Percentiles rank a stretch among this genome's conserved stretches.
Evolutionary conservation across 1,140 invertebrate genomes (phyloP).

Genomic region (Panulirus ornatus): DNA sequence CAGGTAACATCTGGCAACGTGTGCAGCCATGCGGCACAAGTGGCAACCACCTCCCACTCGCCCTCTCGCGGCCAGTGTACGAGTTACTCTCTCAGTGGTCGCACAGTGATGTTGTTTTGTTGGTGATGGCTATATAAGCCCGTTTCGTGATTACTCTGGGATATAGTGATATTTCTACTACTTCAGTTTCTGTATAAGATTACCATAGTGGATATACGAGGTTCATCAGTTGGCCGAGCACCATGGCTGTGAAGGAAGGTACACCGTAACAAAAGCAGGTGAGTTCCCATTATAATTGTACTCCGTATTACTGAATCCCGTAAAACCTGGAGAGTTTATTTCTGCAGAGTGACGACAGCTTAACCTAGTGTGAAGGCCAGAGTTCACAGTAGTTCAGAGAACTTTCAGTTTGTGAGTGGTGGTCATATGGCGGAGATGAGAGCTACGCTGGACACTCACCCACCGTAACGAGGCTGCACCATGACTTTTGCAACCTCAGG

Average conservation of each 20-base stretch:
- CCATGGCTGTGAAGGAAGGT: background rate
- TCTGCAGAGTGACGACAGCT: too few relatives aligned
- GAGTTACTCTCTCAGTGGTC: constrained; percentile 54
- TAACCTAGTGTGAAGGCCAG: too few relatives aligned
- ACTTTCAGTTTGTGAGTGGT: background rate
- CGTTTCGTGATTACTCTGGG: background rate
- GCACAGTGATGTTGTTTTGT: constrained; percentile 7
- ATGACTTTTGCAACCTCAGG: too few relatives aligned
- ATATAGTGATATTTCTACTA: background rate
- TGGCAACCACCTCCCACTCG: constrained; percentile 46
- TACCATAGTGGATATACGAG: background rate
- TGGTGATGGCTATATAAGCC: constrained; percentile 31
- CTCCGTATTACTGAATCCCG: too few relatives aligned
- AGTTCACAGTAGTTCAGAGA: too few relatives aligned
- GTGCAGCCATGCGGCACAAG: constrained; percentile 49
- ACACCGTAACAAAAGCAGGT: constrained; percentile 1
- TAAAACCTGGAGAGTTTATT: too few relatives aligned
- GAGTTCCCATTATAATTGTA: background rate
- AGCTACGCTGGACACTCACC: background rate
- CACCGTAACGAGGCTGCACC: background rate
- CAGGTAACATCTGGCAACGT: constrained; percentile 33
- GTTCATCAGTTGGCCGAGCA: background rate
- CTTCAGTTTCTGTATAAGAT: background rate
- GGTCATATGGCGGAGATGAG: constrained; percentile 13
- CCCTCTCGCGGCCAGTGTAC: constrained; percentile 58